A percentile compares a stretch with the other conserved stretches of the same genome.
Evolutionary conservation across 2,113 vertebrate genomes (phyloP).

Genomic region (Thermophis baileyi): DNA sequence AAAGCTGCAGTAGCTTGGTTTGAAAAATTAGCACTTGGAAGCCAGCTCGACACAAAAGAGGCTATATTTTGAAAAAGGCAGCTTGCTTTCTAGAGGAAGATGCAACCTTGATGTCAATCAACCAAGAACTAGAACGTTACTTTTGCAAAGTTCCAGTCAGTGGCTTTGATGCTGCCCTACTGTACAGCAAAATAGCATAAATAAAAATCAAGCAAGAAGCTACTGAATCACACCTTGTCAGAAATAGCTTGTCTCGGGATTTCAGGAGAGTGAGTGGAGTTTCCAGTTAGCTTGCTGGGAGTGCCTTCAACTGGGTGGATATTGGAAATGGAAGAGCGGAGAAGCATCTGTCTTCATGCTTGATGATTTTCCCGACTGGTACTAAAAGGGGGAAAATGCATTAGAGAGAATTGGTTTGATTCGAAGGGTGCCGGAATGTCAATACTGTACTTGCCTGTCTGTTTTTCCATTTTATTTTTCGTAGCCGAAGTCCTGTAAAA

Average conservation of each 20-base stretch:
- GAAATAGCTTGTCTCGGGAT: neutral
- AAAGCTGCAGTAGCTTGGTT: neutral
- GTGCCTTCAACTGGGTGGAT: conserved; percentile 31
- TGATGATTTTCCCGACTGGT: conserved; percentile 71
- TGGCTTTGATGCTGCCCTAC: neutral
- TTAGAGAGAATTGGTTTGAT: conserved; percentile 70
- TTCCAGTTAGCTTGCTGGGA: conserved; percentile 17
- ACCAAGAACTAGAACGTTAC: neutral
- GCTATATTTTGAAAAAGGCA: neutral
- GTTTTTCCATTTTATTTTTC: conserved; percentile 68
- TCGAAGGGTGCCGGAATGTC: conserved; percentile 62
- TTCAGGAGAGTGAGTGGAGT: neutral
- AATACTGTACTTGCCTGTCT: conserved; percentile 64
- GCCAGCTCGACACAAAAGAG: neutral
- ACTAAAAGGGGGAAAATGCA: conserved; percentile 50
- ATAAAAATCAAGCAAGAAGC: neutral
- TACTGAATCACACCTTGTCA: accelerated
- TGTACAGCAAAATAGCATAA: neutral
- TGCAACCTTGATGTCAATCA: neutral
- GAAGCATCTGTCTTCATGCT: conserved; percentile 51
- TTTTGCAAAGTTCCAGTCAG: neutral
- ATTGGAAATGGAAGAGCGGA: conserved; percentile 54
- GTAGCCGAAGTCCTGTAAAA: conserved; percentile 72
- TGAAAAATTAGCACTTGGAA: neutral
- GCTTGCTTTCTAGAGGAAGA: neutral